A percentile compares a stretch with the other conserved stretches of the same genome.
Evolutionary conservation across 2,888 invertebrate species (phyloP).

Genomic region (Physocephala rufipes): DNA sequence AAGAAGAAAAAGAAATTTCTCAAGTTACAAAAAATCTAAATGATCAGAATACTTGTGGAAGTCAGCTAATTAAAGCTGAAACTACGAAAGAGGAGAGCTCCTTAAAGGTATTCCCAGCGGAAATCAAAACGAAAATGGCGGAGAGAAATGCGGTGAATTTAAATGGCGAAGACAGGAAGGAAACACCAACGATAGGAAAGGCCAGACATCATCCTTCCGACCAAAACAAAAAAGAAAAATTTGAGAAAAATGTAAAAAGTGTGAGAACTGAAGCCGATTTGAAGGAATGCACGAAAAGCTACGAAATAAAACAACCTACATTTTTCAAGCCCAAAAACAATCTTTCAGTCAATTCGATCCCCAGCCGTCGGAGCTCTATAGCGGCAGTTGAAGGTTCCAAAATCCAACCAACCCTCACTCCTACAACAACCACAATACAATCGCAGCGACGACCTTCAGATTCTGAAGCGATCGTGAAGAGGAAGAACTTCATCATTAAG

Average conservation of each 20-base stretch:
- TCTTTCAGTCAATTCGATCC: background rate
- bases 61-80: too few species aligned
- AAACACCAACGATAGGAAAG: too few species aligned
- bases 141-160: background rate
- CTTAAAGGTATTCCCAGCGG: too few species aligned
- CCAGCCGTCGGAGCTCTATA: conserved; percentile 57
- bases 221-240: background rate
- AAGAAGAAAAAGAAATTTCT: too few species aligned
- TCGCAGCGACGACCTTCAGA: conserved; percentile 59
- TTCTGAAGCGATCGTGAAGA: conserved; percentile 59
- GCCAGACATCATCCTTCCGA: background rate
- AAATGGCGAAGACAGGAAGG: background rate
- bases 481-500: conserved; percentile 49
- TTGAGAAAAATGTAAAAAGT: conserved; percentile 32
- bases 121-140: too few species aligned
- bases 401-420: conserved; percentile 51
- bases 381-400: conserved; percentile 60
- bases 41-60: too few species aligned
- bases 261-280: conserved; percentile 40
- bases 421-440: conserved; percentile 40
- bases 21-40: too few species aligned
- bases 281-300: conserved; percentile 47
- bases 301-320: conserved; percentile 32
- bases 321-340: conserved; percentile 19
- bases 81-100: too few species aligned